Evolutionary conservation across 2,797 vertebrate genomes (phyloP), one percentile per base, ranked within the genome.

Genomic region (Anabacerthia variegaticeps): DNA sequence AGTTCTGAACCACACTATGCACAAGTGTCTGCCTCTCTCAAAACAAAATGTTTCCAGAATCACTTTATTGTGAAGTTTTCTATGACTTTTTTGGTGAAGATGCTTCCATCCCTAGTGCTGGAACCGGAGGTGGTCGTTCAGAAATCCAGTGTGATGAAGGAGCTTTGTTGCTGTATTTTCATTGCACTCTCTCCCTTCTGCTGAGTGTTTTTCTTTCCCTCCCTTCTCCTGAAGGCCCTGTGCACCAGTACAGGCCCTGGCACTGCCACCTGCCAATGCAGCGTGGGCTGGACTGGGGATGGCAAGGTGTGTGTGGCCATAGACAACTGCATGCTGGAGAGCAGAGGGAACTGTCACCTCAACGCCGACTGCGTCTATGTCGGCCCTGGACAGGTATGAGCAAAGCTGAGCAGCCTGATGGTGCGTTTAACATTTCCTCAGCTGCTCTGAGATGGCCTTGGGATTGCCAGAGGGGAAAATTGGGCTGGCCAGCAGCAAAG

Each of bases 221-320:
- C 30, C 6, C 2, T 85, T 88, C 68, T 89, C 58, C 74, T 66
- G 46, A 58, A 99, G 99, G 99, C 99, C 4, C 88, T 97, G 75
- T 99, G 99, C 97, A 95, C 97, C 76, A 98, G 97, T 36, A 88
- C 89, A 4, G 97, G 97, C 80, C 98, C 97, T 8, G 98, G 98
- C 19, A 97, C 97, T 2, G 96, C 97, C 51, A 98, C 93, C 2
- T 99, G 99, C 91, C 94, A 97, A 30, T 99, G 99, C 91, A 95
- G 96, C 23, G 96, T 97, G 34, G 99, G 99, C 67, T 99, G 99
- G 99, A 98, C 96, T 0, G 99, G 99, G 19, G 99, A 99, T 0
- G 99, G 99, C 19, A 97, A 90, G 28, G 91, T 96, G 68, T 99
- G 99, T 26, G 89, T 98, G 81, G 98, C 98, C 91, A 98, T 99